Evolutionary conservation across 2,888 invertebrate species (phyloP), one percentile per base, ranked within the genome.

Genomic region (Anoncus sp.): DNA sequence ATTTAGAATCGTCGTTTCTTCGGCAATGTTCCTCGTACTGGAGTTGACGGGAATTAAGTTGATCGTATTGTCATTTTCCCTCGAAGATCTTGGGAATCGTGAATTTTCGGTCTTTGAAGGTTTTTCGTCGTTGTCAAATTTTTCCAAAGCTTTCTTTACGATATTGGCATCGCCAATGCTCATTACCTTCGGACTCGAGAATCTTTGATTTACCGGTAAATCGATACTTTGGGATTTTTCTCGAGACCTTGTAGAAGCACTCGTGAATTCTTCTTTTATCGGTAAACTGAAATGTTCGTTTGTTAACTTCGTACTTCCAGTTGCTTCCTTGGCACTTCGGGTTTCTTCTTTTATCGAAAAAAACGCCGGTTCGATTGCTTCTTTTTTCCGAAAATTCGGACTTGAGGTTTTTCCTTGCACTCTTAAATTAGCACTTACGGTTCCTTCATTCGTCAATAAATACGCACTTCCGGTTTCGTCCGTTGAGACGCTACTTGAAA

Each of bases 61-160:
- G 10, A 43, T 53, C 45, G 10, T 10, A 31, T 57, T 45, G 10
- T 45, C 67, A 7, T 31, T 31, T 24, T 9, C 70, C 80, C 65
- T 76, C 53, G 40, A 14, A n/a, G 40, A n/a, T 74, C 79, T 63
- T 79, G 18, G 40, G 59, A 79, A 79, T 81, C 75, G 53, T 70
- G 70, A 35, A 77, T 65, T 51, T 57, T 77, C 24, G 20, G n/a
- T 4, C 1, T n/a, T 3, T n/a, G 35, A 16, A 47, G 0, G 10
- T 35, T 16, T 40, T 38, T 24, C 5, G 18, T n/a, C 6, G 35
- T 16, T 18, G 18, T n/a, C 47, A 14, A 9, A 22, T 24, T 10
- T 51, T 38, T 51, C 12, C 24, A 12, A 16, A 2, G 5, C 49
- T 38, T 35, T 22, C 18, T 12, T 20, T 12, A 18, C 38, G 18